Evolutionary conservation across 2,113 vertebrate species (phyloP), one percentile per base, ranked within the genome.

Genomic region (Cairina moschata): DNA sequence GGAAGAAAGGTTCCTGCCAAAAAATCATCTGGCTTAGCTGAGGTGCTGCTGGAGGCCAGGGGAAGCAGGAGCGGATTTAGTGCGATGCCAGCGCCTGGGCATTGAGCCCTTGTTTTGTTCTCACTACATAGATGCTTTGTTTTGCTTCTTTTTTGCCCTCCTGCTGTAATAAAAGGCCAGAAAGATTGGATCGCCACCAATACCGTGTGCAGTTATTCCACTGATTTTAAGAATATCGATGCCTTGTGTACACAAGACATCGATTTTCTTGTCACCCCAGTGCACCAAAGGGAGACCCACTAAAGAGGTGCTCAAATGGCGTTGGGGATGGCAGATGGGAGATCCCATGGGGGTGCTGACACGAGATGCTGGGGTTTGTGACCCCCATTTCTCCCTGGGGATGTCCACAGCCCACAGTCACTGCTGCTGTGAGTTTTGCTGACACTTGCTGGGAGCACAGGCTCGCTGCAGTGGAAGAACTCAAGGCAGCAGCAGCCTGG

Each of bases 41-140:
- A 17, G 15, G 29, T 76, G 67, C 85, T 85, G 67, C 75, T 1
- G 22, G 58, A 55, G 2, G 31, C 21, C 1, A 26, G 7, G 22
- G 18, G 60, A 36, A 23, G 29, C 20, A 59, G 18, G 60, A 31
- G 55, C 68, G 29, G 60, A 11, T 78, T 88, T 84, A 1, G 5
- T 40, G 62, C 20, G 46, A 63, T 69, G 59, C 40, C 55, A 20
- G 44, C 36, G 77, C 42, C 63, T 50, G 52, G 67, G 38, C 6
- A 6, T 8, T 34, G 38, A 63, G 8, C 32, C 26, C 15, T 72
- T 17, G 8, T 38, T 73, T 58, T 1, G 0, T 63, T 76, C 67
- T 91, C 29, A 2, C 13, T 3, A n/a, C 31, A 0, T 4, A 20
- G 22, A 25, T 2, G 1, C 1, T 1, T 32, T 36, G 12, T 10